Percentiles rank a stretch among this genome's conserved stretches.
Evolutionary conservation across 1,140 invertebrate species (phyloP).

Genomic region (Metopolophium dirhodum): DNA sequence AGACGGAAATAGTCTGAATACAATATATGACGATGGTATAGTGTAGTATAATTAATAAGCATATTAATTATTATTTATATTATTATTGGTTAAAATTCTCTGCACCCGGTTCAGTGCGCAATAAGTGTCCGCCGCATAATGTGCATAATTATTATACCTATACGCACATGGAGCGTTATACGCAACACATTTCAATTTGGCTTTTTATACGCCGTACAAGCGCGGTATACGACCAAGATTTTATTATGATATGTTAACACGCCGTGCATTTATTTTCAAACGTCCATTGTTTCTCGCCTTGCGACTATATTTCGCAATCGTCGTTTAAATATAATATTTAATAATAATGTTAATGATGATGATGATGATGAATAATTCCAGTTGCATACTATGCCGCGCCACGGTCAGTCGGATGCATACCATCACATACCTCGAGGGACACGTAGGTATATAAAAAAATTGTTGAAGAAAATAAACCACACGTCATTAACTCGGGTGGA

Average conservation of each 20-base stretch:
- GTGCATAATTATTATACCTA: not conserved
- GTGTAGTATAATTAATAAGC: no score
- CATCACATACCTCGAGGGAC: not conserved
- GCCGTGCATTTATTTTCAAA: not conserved
- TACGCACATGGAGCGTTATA: not conserved
- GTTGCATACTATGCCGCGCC: not conserved
- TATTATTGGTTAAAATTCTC: not conserved
- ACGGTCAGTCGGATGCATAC: not conserved
- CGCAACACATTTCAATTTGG: not conserved
- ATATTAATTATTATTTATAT: no score
- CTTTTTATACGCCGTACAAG: not conserved
- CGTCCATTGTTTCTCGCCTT: not conserved
- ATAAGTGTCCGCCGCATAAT: not conserved
- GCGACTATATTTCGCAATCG: not conserved
- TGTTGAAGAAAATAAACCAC: not conserved
- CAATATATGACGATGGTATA: no score
- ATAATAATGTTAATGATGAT: not conserved
- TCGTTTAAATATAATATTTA: not conserved
- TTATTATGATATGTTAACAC: conserved; percentile 5
- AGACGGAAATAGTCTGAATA: not conserved
- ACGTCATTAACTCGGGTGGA: not conserved
- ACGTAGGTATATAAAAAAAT: not conserved
- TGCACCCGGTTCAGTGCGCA: not conserved
- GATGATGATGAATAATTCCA: conserved; percentile 16
- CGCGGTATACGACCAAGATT: not conserved